Conservation (phyloP, 2,113 vertebrate species). For the Laterallus jamaicensis region DNA sequence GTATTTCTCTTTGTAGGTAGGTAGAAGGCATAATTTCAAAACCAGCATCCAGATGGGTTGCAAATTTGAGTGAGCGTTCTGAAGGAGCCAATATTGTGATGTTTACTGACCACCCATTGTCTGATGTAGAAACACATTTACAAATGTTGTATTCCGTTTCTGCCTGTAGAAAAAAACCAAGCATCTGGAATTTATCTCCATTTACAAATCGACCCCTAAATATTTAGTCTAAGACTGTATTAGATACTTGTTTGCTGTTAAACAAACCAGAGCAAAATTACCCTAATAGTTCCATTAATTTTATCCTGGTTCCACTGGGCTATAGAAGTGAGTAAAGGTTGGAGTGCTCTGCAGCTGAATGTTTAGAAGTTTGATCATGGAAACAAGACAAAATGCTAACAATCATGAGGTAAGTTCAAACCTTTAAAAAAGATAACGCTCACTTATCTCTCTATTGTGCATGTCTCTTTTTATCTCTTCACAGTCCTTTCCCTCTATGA, state of each 20-base stretch:
- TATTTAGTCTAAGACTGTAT: neutral
- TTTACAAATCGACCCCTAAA: neutral
- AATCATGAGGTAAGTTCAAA: neutral
- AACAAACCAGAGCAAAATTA: neutral
- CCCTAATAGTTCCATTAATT: neutral
- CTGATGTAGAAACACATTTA: neutral
- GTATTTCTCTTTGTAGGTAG: neutral
- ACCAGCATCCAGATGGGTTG: neutral
- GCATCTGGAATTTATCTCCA: neutral
- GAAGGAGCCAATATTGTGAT: neutral
- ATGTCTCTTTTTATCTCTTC: constrained; percentile 18
- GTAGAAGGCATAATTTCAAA: neutral
- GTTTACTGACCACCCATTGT: neutral
- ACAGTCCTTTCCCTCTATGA: neutral
- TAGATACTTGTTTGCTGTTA: neutral
- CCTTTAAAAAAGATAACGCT: constrained; percentile 2
- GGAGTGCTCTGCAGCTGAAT: neutral
- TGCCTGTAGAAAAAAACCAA: neutral
- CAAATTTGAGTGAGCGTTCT: neutral
- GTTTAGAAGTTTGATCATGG: neutral
- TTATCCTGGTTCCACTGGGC: neutral
- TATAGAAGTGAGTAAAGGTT: neutral
- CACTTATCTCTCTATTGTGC: constrained; percentile 4
- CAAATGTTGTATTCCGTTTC: neutral
- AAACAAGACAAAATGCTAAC: constrained; percentile 16